phyloP scores from a whole-genome alignment of 1,140 invertebrate species.

The Drosophila tristis region DNA sequence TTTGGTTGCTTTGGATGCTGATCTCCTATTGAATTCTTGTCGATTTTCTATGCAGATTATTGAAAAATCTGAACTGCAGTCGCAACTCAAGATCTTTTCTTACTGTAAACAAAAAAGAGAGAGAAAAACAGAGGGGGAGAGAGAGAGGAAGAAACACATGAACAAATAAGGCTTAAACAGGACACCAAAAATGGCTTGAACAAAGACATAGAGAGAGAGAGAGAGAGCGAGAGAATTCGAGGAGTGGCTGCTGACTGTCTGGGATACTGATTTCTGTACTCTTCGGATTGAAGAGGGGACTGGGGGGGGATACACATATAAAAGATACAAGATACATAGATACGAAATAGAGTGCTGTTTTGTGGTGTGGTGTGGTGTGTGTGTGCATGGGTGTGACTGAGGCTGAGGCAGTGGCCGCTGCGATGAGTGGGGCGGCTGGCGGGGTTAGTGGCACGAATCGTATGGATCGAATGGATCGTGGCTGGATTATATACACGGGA shows the following conservation, averaged over 20 bases:
- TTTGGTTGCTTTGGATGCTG: constrained; percentile 45
- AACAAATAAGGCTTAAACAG: constrained; percentile 59
- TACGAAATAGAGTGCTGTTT: constrained; percentile 44
- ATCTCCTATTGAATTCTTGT: constrained; percentile 90
- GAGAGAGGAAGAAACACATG: constrained; percentile 65
- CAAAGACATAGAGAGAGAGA: too few relatives aligned
- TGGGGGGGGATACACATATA: constrained; percentile 19
- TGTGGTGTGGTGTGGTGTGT: constrained; percentile 23
- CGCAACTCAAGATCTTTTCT: constrained; percentile 96
- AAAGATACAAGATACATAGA: constrained; percentile 39
- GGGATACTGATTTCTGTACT: constrained; percentile 24
- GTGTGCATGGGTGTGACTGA: constrained; percentile 23
- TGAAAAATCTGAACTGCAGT: constrained; percentile 96
- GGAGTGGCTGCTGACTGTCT: constrained; percentile 26
- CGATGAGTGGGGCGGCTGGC: constrained; percentile 46
- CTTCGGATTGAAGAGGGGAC: constrained; percentile 36
- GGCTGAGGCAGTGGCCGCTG: constrained; percentile 12
- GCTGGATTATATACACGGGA: constrained; percentile 63
- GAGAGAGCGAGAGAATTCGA: not conserved
- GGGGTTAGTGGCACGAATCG: constrained; percentile 57
- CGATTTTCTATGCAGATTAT: constrained; percentile 94
- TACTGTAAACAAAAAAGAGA: constrained; percentile 89
- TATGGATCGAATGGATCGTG: constrained; percentile 45
- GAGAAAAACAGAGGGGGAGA: constrained; percentile 59
- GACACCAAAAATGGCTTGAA: constrained; percentile 34